A percentile compares a stretch with the other conserved stretches of the same genome.
These are phyloP conservation scores for Lithophane leautieri DNA, from an alignment of 2,888 invertebrate species.

Conservation along the genomic window DNA sequence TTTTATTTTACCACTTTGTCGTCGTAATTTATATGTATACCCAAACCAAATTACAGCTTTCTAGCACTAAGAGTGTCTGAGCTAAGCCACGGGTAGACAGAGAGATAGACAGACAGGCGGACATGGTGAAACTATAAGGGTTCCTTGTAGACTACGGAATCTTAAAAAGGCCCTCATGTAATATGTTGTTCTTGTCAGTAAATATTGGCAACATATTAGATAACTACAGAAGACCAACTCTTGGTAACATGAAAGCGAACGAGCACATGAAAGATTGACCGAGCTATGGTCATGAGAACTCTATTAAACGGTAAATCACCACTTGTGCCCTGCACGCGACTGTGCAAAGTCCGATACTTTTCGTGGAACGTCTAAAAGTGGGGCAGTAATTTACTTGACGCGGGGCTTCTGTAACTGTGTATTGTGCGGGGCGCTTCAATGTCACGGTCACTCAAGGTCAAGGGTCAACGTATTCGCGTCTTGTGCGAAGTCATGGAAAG, in stretches of 20 bases:
- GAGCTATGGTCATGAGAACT: too few species aligned
- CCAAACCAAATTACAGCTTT: too few species aligned
- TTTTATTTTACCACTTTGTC: too few species aligned
- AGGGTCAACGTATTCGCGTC: conserved; percentile 15
- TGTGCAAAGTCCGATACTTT: neutral
- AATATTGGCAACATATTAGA: neutral
- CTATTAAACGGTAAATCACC: conserved; percentile 4
- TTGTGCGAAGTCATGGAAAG: conserved; percentile 13
- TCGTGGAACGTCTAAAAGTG: conserved; percentile 5
- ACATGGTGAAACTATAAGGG: too few species aligned
- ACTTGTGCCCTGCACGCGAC: conserved; percentile 11
- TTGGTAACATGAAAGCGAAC: too few species aligned
- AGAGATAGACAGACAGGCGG: too few species aligned
- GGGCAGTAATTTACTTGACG: neutral
- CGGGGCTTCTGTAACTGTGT: neutral
- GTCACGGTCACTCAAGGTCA: conserved; percentile 42
- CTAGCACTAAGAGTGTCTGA: too few species aligned
- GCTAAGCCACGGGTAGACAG: too few species aligned
- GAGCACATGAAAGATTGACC: too few species aligned
- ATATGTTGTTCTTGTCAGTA: neutral
- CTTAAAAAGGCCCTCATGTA: too few species aligned
- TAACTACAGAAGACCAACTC: neutral
- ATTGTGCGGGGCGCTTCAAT: conserved; percentile 2
- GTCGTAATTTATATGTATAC: too few species aligned
- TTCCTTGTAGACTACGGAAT: too few species aligned